Evolutionary conservation across 1,140 invertebrate species (phyloP), one percentile per base, ranked within the genome.

Genomic region (Drosophila grimshawi): DNA sequence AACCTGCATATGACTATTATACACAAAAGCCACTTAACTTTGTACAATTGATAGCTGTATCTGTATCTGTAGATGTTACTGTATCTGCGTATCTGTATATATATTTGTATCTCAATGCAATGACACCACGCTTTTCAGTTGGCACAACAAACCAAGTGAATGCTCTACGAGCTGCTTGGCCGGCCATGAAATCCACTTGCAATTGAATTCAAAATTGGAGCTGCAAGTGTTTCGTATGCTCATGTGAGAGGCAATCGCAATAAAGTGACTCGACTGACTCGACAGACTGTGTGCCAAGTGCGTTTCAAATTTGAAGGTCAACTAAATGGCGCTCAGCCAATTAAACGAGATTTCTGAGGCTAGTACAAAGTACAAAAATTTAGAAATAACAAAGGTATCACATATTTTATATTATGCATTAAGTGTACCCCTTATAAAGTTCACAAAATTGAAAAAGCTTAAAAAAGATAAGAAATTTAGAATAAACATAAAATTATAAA

Each of bases 111-210:
- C 73, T 80, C 55, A 72, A 69, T 65, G 80, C 61, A 82, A 83
- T 82, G 80, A 82, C 80, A 76, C 65, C 71, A 76, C 70, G 68
- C 79, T 75, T 72, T 78, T 60, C 63, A 72, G 55, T 74, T 70
- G 32, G n/a, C 27, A 27, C 65, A 41, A 33, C 32, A 6, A 61
- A 45, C 52, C 76, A 76, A 81, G 80, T 82, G 80, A 82, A 82
- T 78, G 80, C 62, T 59, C 30, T 35, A 41, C 74, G 69, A 81
- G 63, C 59, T 81, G 70, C 70, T 78, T 75, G 76, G 80, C 66
- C 63, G 80, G 81, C 80, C 81, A 85, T 85, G 81, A 83, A 85
- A 85, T 71, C 80, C 63, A 78, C 82, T 83, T 82, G 76, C 81
- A 83, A 83, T 82, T 80, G 76, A 71, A 82, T 68, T 78, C 71